phyloP scores from a whole-genome alignment of 2,113 vertebrate species.

The Pangasianodon hypophthalmus region DNA sequence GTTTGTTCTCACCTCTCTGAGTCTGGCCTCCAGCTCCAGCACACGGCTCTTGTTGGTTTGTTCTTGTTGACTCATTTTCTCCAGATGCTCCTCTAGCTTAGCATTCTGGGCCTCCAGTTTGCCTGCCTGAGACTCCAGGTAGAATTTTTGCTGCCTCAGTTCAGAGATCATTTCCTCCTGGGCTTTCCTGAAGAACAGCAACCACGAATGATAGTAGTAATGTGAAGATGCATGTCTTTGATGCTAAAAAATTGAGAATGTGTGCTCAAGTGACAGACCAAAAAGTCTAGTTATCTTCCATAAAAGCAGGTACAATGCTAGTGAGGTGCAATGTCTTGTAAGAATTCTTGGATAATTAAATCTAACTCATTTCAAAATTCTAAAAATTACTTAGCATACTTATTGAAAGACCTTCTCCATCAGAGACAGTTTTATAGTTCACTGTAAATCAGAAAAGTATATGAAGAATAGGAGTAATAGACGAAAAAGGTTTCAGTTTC shows the following conservation, averaged over 20 bases:
- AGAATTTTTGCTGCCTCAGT: conserved; percentile 98
- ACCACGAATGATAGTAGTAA: not conserved
- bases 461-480: not conserved
- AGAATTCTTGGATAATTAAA: not conserved
- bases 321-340: not conserved
- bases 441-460: not conserved
- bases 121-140: conserved; percentile 96
- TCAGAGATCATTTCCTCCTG: conserved; percentile 99
- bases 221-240: not conserved
- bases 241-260: not conserved
- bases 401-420: not conserved
- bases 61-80: conserved; percentile 95
- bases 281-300: not conserved
- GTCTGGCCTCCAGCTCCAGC: conserved; percentile 86
- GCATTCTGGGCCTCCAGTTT: conserved; percentile 97
- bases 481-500: not conserved
- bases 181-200: conserved; percentile 84
- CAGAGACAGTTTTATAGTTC: not conserved
- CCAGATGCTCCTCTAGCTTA: conserved; percentile 95
- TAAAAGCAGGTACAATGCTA: not conserved
- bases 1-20: conserved; percentile 83
- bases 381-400: not conserved
- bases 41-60: conserved; percentile 90
- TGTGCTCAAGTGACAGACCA: not conserved
- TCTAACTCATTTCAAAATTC: not conserved